Evolutionary conservation across 2,888 invertebrate genomes (phyloP).

Genomic region (Himalopsyche kuldschensis): DNA sequence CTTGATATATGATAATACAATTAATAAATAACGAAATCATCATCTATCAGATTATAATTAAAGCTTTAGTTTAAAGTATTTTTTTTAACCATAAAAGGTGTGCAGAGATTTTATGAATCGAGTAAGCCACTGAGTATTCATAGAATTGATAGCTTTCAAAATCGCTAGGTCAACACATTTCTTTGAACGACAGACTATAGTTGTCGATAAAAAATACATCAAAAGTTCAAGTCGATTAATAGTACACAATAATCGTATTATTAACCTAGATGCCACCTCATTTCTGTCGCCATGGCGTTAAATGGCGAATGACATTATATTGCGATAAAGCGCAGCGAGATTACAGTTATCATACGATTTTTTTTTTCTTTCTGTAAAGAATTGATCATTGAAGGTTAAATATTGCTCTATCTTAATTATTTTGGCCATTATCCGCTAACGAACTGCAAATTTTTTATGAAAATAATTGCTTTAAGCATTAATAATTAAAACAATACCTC

Average conservation of each 20-base stretch:
- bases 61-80: too few relatives aligned
- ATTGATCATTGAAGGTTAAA: not conserved
- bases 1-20: too few relatives aligned
- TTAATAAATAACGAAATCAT: too few relatives aligned
- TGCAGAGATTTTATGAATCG: too few relatives aligned
- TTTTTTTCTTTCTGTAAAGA: not conserved
- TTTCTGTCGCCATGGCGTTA: not conserved
- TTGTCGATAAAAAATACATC: not conserved
- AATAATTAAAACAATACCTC: too few relatives aligned
- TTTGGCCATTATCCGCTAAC: not conserved
- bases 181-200: not conserved
- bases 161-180: not conserved
- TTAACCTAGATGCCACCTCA: not conserved
- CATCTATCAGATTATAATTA: too few relatives aligned
- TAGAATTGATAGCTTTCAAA: not conserved
- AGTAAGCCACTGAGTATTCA: not conserved
- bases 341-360: not conserved
- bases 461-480: too few relatives aligned
- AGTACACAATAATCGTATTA: not conserved
- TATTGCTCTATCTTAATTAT: not conserved
- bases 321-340: not conserved
- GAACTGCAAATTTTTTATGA: too few relatives aligned
- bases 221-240: not conserved
- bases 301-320: not conserved
- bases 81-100: too few relatives aligned